Conservation (phyloP, 1,140 invertebrate species). For the Dreissena rostriformis region DNA sequence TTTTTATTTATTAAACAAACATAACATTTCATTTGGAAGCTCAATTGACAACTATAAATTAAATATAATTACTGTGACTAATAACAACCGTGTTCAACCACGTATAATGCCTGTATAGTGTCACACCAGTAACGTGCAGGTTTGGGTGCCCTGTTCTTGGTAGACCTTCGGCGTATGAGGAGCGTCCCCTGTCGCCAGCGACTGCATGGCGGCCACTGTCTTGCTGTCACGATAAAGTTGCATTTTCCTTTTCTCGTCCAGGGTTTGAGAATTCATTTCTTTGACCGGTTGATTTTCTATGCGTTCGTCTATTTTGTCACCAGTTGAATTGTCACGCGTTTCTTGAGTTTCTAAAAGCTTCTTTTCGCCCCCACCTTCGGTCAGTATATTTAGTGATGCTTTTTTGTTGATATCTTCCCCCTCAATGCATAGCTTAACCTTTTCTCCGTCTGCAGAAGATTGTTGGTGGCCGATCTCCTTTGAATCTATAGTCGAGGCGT, state of each 20-base stretch:
- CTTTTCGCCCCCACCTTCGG: not conserved
- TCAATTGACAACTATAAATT: too few species aligned
- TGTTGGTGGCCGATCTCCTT: not conserved
- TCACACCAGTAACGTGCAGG: too few species aligned
- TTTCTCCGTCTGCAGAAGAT: not conserved
- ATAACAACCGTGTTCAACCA: too few species aligned
- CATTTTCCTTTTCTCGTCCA: slow-evolving; percentile 33
- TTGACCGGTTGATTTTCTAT: too few species aligned
- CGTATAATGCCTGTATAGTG: too few species aligned
- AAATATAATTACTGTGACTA: too few species aligned
- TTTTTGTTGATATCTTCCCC: not conserved
- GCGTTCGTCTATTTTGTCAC: not conserved
- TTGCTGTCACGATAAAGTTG: slow-evolving; percentile 39
- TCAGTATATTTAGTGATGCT: not conserved
- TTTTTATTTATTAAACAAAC: too few species aligned
- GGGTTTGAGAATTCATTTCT: not conserved
- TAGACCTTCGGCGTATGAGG: not conserved
- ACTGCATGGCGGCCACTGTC: not conserved
- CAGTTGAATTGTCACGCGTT: not conserved
- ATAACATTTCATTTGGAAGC: too few species aligned
- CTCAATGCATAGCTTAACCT: too few species aligned
- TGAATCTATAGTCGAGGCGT: not conserved
- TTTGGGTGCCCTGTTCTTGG: too few species aligned
- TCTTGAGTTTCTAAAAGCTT: not conserved
- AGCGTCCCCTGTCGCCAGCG: not conserved